Base-by-base conservation (phyloP, 2,113 vertebrate species). In the Gambusia holbrooki region DNA sequence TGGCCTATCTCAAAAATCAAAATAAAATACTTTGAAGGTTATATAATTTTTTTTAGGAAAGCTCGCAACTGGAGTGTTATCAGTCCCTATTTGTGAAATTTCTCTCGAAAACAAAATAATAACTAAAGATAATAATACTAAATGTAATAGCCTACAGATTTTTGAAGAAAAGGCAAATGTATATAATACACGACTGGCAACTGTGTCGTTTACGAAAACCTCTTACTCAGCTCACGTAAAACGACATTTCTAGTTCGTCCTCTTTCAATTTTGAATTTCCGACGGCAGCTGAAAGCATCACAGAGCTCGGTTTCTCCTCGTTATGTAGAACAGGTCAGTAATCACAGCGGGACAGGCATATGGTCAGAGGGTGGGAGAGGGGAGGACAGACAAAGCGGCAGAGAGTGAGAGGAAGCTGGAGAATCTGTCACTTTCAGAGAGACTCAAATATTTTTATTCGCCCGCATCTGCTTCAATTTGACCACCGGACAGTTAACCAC, bases 211-310 rank as follows among this genome's bases (percentile, higher is more conserved):
- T 19, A 17, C 45, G 45, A 5, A 17, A 48, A 48, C 15, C 0
- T 48, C 15, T 48, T 17, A 33, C 48, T 58, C 37, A 33, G 60
- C 3, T 9, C 2, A 28, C 71, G 17, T 37, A 19, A 10, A 2
- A 25, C 66, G 48, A 48, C 27, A 61, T 25, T 58, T 30, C 42
- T 62, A 12, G 61, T 61, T 68, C 60, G 19, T 27, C 13, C n/a
- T 75, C 19, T 61, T 74, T 35, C 12, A 35, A 74, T 13, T 29
- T 45, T 51, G 62, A 60, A 58, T 80, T 74, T 81, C 82, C 80
- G 17, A 86, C 73, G 13, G 45, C 65, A 66, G 11, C 27, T 77
- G 73, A 81, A 79, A 2, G 79, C 81, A 76, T 63, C 88, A 40
- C 2, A 62, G n/a, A 71, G 70, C 78, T 27, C 25, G 73, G 71